These are phyloP conservation scores for Melanotus villosus DNA, from an alignment of 2,888 invertebrate species.

Conservation along the genomic window DNA sequence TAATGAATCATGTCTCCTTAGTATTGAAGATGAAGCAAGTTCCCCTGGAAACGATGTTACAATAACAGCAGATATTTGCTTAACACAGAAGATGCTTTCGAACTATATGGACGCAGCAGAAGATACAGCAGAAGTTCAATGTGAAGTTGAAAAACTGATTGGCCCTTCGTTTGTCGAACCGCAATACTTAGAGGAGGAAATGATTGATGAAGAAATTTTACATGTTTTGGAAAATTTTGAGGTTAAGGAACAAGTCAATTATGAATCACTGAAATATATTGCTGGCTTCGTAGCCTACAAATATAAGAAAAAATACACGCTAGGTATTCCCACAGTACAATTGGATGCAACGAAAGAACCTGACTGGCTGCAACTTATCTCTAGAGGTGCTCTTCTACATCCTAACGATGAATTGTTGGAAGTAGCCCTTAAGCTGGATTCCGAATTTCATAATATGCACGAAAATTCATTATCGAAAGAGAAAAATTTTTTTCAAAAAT, in stretches of 20 bases:
- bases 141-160: not conserved
- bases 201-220: not conserved
- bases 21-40: not conserved
- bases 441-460: conserved; percentile 23
- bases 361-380: conserved; percentile 45
- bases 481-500: conserved; percentile 36
- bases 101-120: not conserved
- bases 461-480: conserved; percentile 38
- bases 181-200: not conserved
- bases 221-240: not conserved
- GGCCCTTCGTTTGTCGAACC: not conserved
- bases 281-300: conserved; percentile 43
- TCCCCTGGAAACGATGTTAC: not conserved
- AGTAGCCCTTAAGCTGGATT: conserved; percentile 23
- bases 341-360: conserved; percentile 35
- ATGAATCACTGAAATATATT: conserved; percentile 43
- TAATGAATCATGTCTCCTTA: not conserved
- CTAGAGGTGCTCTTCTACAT: conserved; percentile 39
- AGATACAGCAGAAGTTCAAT: not conserved
- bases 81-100: not conserved
- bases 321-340: conserved; percentile 30
- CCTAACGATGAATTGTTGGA: conserved; percentile 41
- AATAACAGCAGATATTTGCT: not conserved
- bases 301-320: conserved; percentile 41
- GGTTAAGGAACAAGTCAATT: not conserved